Evolutionary conservation across 2,888 invertebrate species (phyloP), one percentile per base, ranked within the genome.

Genomic region (Ormyrus nitidulus): DNA sequence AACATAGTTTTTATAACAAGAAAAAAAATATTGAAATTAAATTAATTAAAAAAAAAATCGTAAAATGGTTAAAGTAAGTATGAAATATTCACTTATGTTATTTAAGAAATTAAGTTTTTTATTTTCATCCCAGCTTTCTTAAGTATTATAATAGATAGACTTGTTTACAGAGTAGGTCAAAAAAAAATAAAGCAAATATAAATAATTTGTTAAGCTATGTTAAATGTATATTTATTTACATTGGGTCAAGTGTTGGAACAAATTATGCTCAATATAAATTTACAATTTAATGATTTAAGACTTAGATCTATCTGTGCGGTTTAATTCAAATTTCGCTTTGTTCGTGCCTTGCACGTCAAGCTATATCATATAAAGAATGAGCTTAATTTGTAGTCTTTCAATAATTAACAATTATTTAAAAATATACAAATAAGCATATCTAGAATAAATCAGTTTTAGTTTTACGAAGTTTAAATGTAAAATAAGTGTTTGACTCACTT

Each of bases 141-240:
- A 34, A 34, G 2, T 34, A 34, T 34, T 34, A 34, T 34, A 34
- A 34, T 34, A 34, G 34, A 34, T 34, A 4, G 4, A 11, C 53
- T 56, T 19, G 9, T 69, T 64, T 56, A 34, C 54, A 54, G 70
- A 77, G 49, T 46, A 61, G 69, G 10, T 6, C 19, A 51, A 9
- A 46, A 59, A 51, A 34, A 34, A 34, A 34, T 34, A 0, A 34
- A 56, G 19, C 44, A 51, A 61, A 66, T 48, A 49, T 53, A 61
- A 10, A 49, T 34, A 53, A 64, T 49, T 58, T 51, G 64, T 9
- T 56, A 48, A 34, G 34, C 34, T 62, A 71, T 19, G 58, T 9
- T 54, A 13, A 74, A 77, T 80, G 73, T 77, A 74, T 51, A 10
- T 80, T 77, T 77, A 81, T 81, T 81, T 81, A 77, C 74, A 81